Evolutionary conservation across 1,140 invertebrate genomes (phyloP), one percentile per base, ranked within the genome.

Genomic region (Hylaeus anthracinus): DNA sequence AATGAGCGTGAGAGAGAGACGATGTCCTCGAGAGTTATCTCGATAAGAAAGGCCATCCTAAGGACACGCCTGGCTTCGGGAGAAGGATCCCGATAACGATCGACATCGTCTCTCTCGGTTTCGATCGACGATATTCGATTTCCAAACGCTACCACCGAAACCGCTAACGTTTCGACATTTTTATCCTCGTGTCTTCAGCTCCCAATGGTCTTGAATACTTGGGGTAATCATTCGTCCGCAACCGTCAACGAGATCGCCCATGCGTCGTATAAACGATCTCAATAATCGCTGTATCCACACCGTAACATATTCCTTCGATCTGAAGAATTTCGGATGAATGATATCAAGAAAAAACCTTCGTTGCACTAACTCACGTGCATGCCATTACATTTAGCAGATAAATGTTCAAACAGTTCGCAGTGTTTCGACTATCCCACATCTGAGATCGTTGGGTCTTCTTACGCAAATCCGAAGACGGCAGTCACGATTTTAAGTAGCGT

Each of bases 21-120:
- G 79, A 88, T 86, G 87, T 88, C 87, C 87, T 88, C 87, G 87
- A 84, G 85, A 86, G 82, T 84, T 88, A 88, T 88, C 87, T 79
- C 87, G 91, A 92, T 92, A 92, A 93, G 91, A 92, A 92, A 93
- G 90, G 90, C 90, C 91, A 92, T 93, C 91, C 88, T 92, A 88
- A 92, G 90, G 91, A 93, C 90, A 92, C 87, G 86, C 88, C 88
- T 65, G 79, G 64, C 85, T 86, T 51, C 75, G 63, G 56, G 64
- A 87, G 85, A 84, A 79, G 79, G 51, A 79, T 60, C 63, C 3
- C 66, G 80, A 87, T 87, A 82, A 82, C 70, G 77, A 87, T 87
- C 85, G 77, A 81, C 85, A 81, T 84, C 82, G 85, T 56, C 79
- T 53, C 53, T 58, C 53, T 58, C 10, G 43, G 39, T 63, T 55